A percentile compares a stretch with the other conserved stretches of the same genome.
Conservation (phyloP, 2,797 vertebrate genomes). For the Rhincodon typus region DNA sequence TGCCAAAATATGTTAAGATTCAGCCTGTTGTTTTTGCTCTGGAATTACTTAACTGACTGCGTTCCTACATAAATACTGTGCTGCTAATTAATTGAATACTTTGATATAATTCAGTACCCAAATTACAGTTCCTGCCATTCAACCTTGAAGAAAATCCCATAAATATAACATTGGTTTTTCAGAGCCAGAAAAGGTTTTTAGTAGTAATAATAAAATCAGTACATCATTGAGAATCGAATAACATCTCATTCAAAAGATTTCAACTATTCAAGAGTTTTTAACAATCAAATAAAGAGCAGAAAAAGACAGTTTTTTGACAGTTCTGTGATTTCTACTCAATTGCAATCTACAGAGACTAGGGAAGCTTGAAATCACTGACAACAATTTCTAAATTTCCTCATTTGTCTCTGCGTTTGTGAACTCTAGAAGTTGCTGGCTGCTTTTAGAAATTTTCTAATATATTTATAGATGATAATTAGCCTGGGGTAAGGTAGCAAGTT, state of each 20-base stretch:
- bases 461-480: background rate
- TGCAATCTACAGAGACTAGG: too few relatives aligned
- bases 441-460: background rate
- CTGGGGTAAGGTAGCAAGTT: background rate
- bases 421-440: background rate
- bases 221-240: background rate
- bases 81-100: background rate
- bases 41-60: background rate
- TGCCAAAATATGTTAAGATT: too few relatives aligned
- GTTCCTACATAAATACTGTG: background rate
- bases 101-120: background rate
- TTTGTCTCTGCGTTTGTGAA: background rate
- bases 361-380: background rate
- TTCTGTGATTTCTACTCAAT: too few relatives aligned
- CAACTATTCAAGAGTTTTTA: too few relatives aligned
- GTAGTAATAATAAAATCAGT: background rate
- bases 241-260: too few relatives aligned
- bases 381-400: background rate
- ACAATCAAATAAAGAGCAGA: too few relatives aligned
- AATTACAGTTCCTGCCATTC: background rate
- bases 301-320: too few relatives aligned
- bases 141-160: background rate
- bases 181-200: background rate
- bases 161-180: background rate
- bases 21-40: background rate